Base-by-base conservation (phyloP, 2,797 vertebrate species). In the Balearica regulorum region DNA sequence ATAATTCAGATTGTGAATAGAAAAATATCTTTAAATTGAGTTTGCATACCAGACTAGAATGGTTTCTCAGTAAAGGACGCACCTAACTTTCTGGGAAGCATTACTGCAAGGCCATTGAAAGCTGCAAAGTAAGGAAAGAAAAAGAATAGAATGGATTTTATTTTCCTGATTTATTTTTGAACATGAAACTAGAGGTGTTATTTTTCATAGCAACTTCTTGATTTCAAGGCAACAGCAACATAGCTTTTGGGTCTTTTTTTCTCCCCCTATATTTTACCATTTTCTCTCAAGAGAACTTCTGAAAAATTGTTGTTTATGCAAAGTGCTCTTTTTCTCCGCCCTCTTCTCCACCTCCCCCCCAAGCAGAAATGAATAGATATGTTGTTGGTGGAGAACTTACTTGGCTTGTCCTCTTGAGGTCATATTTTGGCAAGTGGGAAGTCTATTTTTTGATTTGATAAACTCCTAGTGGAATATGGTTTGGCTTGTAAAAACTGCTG, bases 371-470 rank as follows among this genome's bases (percentile, higher is more conserved):
- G 87, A 89, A 90, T 96, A 95, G 93, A 46, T 77, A 87, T 39
- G 57, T 95, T 96, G 87, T 94, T 90, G 73, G 55, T 95, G 55
- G 77, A 93, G 69, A 90, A 69, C 75, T 96, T 93, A 76, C 58
- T 90, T 94, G 70, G 60, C 87, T 93, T 95, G 68, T 90, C 48
- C 85, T 93, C 90, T 89, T 93, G 79, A 93, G 90, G 72, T 93
- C 55, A 89, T 87, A 72, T 76, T 95, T 92, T 96, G 89, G 84
- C 89, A 87, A 90, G 51, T 39, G 10, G n/a, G 61, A 65, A 86
- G 65, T 89, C 78, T 96, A 37, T 78, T 94, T 96, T 91, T 87
- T 79, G n/a, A 77, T 96, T 76, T 90, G 68, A 91, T 93, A 95
- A 96, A 82, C 70, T 54, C 85, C 92, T 88, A 20, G 75, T 87